These are phyloP conservation scores for Cyrtonyx montezumae DNA, from an alignment of 2,113 vertebrate species.

Conservation along the genomic window DNA sequence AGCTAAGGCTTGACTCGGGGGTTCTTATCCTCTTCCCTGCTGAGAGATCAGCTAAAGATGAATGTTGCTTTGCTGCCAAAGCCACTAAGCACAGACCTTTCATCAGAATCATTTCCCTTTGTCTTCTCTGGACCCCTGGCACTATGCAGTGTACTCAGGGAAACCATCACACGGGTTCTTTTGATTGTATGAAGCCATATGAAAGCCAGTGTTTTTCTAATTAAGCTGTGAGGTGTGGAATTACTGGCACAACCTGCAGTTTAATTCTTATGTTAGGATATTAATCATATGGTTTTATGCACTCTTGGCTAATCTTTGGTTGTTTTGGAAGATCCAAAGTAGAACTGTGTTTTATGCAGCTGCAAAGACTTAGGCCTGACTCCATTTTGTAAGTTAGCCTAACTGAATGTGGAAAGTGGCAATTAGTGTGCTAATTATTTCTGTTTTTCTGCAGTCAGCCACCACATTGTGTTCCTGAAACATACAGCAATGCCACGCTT, in stretches of 20 bases:
- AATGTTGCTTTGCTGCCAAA: not conserved
- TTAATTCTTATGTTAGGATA: not conserved
- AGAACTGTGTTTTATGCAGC: not conserved
- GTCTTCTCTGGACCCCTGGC: not conserved
- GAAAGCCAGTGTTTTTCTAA: not conserved
- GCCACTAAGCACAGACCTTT: not conserved
- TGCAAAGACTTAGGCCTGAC: not conserved
- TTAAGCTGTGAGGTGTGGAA: not conserved
- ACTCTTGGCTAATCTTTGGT: not conserved
- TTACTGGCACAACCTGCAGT: not conserved
- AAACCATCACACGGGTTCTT: not conserved
- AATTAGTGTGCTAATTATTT: not conserved
- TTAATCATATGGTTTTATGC: not conserved
- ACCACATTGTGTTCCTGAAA: conserved; percentile 93
- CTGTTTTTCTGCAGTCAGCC: conserved; percentile 85
- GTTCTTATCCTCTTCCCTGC: not conserved
- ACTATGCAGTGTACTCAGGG: not conserved
- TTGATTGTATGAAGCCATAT: not conserved
- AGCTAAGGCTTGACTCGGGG: not conserved
- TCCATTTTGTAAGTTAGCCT: not conserved
- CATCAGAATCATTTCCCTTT: not conserved
- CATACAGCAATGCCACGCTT: conserved; percentile 92
- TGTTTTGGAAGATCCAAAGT: not conserved
- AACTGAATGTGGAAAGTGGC: not conserved
- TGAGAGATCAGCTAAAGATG: not conserved